A percentile compares a stretch with the other conserved stretches of the same genome.
These are phyloP conservation scores for Amphimallon solstitiale DNA, from an alignment of 2,888 invertebrate species.

Conservation along the genomic window DNA sequence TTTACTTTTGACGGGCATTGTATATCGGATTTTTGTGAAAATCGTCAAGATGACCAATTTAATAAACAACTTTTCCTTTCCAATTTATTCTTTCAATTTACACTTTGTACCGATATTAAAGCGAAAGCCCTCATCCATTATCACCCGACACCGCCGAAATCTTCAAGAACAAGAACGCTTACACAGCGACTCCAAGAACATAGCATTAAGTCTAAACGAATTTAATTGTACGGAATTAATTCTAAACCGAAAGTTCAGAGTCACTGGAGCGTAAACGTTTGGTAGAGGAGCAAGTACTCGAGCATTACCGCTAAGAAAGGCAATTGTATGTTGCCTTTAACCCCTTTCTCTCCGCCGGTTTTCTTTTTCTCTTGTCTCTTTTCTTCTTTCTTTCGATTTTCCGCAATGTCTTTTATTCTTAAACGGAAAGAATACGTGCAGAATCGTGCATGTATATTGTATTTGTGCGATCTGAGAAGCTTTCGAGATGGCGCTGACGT, in stretches of 20 bases:
- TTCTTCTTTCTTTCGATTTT: background rate
- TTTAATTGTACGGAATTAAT: slow-evolving; percentile 32
- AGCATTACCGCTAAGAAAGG: background rate
- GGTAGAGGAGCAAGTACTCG: background rate
- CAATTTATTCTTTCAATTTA: background rate
- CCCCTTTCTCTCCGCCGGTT: too few relatives aligned
- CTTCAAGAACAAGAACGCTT: slow-evolving; percentile 15
- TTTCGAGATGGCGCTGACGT: background rate
- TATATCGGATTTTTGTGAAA: too few relatives aligned
- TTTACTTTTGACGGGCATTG: too few relatives aligned
- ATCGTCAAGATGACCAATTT: too few relatives aligned
- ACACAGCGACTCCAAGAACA: background rate
- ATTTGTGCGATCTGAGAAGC: background rate
- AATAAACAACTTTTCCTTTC: too few relatives aligned
- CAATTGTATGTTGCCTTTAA: background rate
- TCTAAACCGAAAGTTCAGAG: slow-evolving; percentile 19
- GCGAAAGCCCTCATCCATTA: background rate
- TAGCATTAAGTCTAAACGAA: slow-evolving; percentile 26
- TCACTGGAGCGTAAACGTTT: slow-evolving; percentile 7
- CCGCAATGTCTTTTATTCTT: background rate
- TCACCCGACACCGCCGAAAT: background rate
- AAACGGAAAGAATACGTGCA: too few relatives aligned
- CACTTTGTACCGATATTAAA: background rate
- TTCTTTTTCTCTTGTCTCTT: background rate
- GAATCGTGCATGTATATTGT: too few relatives aligned